Percentiles rank a stretch among this genome's conserved stretches.
phyloP scores from a whole-genome alignment of 2,888 invertebrate genomes.

The Caenorhabditis sp. region DNA sequence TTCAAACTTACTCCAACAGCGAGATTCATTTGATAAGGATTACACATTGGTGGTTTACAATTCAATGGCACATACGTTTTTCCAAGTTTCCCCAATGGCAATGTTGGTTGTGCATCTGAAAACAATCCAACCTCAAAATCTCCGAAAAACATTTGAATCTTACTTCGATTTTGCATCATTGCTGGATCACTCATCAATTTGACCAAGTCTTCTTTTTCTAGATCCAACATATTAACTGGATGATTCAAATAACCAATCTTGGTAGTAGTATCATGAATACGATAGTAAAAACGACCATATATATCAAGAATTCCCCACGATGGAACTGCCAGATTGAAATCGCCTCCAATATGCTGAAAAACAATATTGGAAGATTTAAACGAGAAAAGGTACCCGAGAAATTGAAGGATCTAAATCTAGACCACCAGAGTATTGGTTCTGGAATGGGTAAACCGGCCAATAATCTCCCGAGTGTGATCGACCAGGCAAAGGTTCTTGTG shows the following conservation, averaged over 20 bases:
- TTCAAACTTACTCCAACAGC: conserved; percentile 49
- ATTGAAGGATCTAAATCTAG: conserved; percentile 63
- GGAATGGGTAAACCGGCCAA: conserved; percentile 62
- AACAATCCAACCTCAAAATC: too few relatives aligned
- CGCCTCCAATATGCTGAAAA: conserved; percentile 63
- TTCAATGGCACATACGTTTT: conserved; percentile 52
- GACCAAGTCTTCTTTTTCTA: conserved; percentile 59
- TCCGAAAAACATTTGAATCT: too few relatives aligned
- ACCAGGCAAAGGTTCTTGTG: conserved; percentile 62
- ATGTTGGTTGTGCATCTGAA: conserved; percentile 44
- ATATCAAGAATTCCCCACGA: conserved; percentile 64
- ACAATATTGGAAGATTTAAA: background rate
- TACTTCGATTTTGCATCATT: conserved; percentile 55
- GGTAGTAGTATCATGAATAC: conserved; percentile 54
- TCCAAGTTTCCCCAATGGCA: conserved; percentile 55
- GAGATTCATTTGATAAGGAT: conserved; percentile 55
- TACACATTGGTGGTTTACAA: conserved; percentile 58
- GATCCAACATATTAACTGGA: conserved; percentile 64
- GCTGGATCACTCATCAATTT: conserved; percentile 55
- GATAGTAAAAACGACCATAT: conserved; percentile 58
- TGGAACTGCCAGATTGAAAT: conserved; percentile 62
- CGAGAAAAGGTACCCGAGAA: conserved; percentile 43
- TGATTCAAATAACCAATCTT: conserved; percentile 63
- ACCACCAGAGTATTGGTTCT: conserved; percentile 60
- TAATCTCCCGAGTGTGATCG: conserved; percentile 59